phyloP scores from a whole-genome alignment of 2,113 vertebrate species.

The Chauna torquata region DNA sequence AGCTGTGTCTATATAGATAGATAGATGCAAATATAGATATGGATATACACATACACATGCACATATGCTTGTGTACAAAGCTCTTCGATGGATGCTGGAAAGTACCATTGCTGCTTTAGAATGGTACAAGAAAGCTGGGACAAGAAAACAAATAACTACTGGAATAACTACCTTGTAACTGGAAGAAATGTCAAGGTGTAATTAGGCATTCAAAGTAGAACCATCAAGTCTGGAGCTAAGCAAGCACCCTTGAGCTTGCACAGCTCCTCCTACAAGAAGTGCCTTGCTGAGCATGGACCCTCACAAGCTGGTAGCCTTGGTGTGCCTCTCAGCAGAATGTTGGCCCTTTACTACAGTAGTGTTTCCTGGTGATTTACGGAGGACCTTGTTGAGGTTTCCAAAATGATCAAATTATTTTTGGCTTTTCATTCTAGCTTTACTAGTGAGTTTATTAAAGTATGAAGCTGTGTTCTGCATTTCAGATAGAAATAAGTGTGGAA shows the following conservation, averaged over 20 bases:
- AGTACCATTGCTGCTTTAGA: neutral
- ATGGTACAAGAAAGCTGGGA: neutral
- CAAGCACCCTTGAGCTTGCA: neutral
- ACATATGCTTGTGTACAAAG: neutral
- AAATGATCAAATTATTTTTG: neutral
- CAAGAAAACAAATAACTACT: neutral
- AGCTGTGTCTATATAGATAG: neutral
- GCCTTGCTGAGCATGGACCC: rapidly evolving
- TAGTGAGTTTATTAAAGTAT: neutral
- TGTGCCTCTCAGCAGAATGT: neutral
- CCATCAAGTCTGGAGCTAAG: neutral
- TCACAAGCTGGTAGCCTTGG: rapidly evolving
- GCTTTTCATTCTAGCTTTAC: neutral
- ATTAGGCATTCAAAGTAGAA: neutral
- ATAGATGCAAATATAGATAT: too few relatives aligned
- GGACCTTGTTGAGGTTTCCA: neutral
- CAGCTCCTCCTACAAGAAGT: neutral
- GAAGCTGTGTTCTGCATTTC: neutral
- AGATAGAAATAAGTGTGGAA: neutral
- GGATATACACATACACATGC: neutral
- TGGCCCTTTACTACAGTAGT: neutral
- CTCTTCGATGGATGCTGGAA: neutral
- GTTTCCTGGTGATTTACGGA: neutral
- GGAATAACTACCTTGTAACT: neutral
- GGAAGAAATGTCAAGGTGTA: neutral